Base-by-base conservation (phyloP, 2,888 invertebrate genomes). In the Onthophagus sagittarius region DNA sequence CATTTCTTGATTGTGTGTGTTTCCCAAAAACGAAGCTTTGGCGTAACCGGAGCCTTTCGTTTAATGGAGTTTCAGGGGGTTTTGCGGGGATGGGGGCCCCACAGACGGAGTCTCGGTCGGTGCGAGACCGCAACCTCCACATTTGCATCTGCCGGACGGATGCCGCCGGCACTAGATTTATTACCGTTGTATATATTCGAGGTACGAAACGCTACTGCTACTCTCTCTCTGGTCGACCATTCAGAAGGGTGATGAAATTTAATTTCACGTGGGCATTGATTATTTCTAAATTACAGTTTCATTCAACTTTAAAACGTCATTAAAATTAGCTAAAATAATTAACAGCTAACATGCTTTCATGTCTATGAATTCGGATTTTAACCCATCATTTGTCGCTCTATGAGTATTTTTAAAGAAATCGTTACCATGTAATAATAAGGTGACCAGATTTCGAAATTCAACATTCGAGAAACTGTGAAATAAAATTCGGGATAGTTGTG, bases 131-230 rank as follows among this genome's bases (percentile, higher is more conserved):
- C 76, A 76, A 75, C 75, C 72, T 73, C 75, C 73, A 72, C 76
- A 76, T 78, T 78, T 77, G 77, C 77, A 77, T 78, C 77, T 76
- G 78, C 75, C 77, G 78, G 77, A 78, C 76, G 76, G 76, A 76
- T 76, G 76, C 72, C 74, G 76, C 75, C 77, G 75, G 76, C 71
- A 76, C 75, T 76, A 76, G 77, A 78, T 78, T 78, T 77, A 78
- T 78, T 77, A 73, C 77, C 71, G 74, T 73, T 75, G 76, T 71
- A 74, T 74, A 77, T 74, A 77, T 73, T 71, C 72, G 72, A 75
- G 76, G 77, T 77, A 77, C 76, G 75, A 53, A 53, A 53, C 11
- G 39, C 39, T 53, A 53, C 39, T 53, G 39, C 11, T 4, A 23
- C 23, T 23, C 23, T 23, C 11, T 53, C 39, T 53, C 39, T 53